Conservation (phyloP, 2,113 vertebrate genomes). For the Mobula hypostoma region DNA sequence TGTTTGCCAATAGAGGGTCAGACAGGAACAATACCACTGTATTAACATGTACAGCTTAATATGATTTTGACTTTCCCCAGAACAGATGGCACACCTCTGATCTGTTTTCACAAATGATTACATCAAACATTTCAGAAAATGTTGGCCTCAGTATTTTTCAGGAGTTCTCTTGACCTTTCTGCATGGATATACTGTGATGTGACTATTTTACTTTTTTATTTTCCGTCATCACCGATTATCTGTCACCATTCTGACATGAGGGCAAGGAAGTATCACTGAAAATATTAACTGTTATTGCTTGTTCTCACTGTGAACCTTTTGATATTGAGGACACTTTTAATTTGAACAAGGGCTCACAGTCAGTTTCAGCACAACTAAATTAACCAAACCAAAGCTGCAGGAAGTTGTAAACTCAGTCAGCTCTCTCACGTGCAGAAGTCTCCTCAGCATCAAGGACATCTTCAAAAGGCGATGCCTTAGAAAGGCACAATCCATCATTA, state of each 20-base stretch:
- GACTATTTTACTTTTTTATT: neutral
- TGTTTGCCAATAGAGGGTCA: neutral
- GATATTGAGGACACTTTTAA: neutral
- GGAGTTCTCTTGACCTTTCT: neutral
- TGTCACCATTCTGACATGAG: neutral
- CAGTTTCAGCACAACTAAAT: neutral
- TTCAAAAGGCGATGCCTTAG: no score
- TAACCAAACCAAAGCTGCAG: neutral
- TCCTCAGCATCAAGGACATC: no score
- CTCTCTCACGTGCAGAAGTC: no score
- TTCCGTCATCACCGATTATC: neutral
- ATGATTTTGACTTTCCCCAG: neutral
- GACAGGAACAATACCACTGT: neutral
- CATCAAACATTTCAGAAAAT: neutral
- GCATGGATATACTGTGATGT: neutral
- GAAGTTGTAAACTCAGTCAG: no score
- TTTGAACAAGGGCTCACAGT: neutral
- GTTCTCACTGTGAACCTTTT: neutral
- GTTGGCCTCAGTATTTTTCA: neutral
- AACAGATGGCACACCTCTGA: neutral
- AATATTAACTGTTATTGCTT: neutral
- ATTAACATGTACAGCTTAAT: neutral
- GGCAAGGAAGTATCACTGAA: neutral
- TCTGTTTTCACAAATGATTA: neutral
- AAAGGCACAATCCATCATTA: no score